Conservation (phyloP, 1,140 invertebrate genomes). For the Rhagoletis pomonella region DNA sequence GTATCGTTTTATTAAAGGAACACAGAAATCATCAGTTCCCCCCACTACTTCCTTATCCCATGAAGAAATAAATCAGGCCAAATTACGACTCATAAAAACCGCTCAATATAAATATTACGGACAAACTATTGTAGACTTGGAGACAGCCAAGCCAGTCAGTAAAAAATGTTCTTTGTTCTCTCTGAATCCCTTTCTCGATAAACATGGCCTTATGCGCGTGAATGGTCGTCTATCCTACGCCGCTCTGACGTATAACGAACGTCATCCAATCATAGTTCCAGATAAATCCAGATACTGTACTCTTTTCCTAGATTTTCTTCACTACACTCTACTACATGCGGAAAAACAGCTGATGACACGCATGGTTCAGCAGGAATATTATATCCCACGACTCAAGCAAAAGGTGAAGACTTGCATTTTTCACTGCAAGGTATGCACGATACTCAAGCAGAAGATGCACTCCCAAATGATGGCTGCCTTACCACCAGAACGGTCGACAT, state of each 20-base stretch:
- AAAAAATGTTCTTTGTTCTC: background rate
- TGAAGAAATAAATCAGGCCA: background rate
- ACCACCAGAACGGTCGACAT: background rate
- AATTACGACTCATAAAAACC: background rate
- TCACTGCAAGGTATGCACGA: conserved; percentile 30
- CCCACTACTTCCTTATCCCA: background rate
- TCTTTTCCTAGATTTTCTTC: no score
- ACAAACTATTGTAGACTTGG: background rate
- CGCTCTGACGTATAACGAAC: no score
- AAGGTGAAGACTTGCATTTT: no score
- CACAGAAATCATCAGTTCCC: no score
- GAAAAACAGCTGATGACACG: no score
- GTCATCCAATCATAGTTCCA: no score
- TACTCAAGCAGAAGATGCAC: background rate
- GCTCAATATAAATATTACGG: background rate
- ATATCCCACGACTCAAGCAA: no score
- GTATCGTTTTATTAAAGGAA: no score
- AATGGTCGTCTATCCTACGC: background rate
- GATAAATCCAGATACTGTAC: no score
- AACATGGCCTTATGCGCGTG: background rate
- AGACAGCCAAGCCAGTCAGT: background rate
- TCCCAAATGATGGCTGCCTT: conserved; percentile 14
- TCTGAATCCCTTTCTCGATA: background rate
- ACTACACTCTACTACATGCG: no score
- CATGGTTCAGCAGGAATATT: no score